These are phyloP conservation scores for Pholis gunnellus DNA, from an alignment of 2,113 vertebrate species.

Conservation along the genomic window DNA sequence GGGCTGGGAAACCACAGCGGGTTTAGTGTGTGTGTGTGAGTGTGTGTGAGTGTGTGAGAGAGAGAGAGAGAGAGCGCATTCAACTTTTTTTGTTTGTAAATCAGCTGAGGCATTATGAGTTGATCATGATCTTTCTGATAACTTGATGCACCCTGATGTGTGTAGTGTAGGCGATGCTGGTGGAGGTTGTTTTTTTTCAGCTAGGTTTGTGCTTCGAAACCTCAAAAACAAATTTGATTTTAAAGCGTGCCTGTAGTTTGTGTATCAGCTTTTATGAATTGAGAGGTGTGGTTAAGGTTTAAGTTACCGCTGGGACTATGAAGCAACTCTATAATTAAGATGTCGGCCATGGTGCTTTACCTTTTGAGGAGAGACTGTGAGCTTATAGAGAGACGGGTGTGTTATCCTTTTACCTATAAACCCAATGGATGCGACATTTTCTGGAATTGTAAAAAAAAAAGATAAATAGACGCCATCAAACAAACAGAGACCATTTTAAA, in stretches of 20 bases:
- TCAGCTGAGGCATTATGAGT: slow-evolving; percentile 5
- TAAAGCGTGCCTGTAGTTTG: slow-evolving; percentile 25
- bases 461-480: not conserved
- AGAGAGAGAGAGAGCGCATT: not conserved
- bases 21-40: not conserved
- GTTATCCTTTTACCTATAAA: not conserved
- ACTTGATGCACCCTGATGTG: not conserved
- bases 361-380: slow-evolving; percentile 33
- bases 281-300: slow-evolving; percentile 36
- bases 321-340: slow-evolving; percentile 49
- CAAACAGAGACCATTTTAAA: not conserved
- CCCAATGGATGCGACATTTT: not conserved
- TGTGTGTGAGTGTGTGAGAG: slow-evolving; percentile 23
- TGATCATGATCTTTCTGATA: slow-evolving; percentile 6
- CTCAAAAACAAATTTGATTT: slow-evolving; percentile 1
- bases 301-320: slow-evolving; percentile 38
- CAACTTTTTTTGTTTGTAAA: slow-evolving; percentile 20
- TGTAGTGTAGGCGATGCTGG: not conserved
- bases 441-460: not conserved
- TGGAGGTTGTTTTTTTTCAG: not conserved
- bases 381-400: not conserved
- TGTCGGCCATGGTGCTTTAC: not conserved
- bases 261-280: slow-evolving; percentile 37
- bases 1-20: slow-evolving; percentile 44
- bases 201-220: not conserved